These are phyloP conservation scores for Dipodomys merriami DNA, from an alignment of 2,113 vertebrate species.

Conservation along the genomic window DNA sequence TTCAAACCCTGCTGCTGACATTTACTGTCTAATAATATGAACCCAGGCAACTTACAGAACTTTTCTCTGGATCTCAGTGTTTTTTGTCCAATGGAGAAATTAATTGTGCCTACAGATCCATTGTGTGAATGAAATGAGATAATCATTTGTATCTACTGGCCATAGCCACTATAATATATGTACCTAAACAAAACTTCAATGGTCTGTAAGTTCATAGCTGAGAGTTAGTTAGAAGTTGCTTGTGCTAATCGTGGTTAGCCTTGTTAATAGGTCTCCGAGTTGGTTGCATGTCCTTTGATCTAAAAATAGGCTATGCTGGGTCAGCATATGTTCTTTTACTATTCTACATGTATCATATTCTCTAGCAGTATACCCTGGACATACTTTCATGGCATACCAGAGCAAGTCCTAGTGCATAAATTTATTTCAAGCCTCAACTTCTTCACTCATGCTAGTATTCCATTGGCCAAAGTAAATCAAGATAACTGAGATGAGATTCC, in stretches of 20 bases:
- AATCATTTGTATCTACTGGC: background rate
- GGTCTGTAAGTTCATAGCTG: background rate
- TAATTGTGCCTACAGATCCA: slow-evolving; percentile 6
- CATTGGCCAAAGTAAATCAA: slow-evolving; percentile 40
- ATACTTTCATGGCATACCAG: background rate
- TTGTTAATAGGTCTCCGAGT: slow-evolving; percentile 2
- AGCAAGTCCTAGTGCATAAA: background rate
- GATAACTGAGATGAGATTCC: background rate
- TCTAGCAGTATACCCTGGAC: background rate
- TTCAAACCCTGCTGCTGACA: slow-evolving; percentile 24
- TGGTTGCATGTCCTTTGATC: background rate
- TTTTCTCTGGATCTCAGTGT: slow-evolving; percentile 37
- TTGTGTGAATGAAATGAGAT: slow-evolving; percentile 14
- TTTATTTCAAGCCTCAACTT: slow-evolving; percentile 13
- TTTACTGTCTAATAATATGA: slow-evolving; percentile 53
- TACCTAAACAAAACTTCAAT: background rate
- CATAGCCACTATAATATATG: background rate
- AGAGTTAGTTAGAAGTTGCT: background rate
- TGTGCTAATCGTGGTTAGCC: background rate
- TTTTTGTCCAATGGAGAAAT: background rate
- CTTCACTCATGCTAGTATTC: slow-evolving; percentile 18
- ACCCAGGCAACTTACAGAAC: background rate
- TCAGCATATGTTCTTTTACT: background rate
- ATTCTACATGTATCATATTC: slow-evolving; percentile 11
- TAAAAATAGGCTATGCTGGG: background rate